Evolutionary conservation across 2,797 vertebrate species (phyloP), one percentile per base, ranked within the genome.

Genomic region (Cirrhinus mrigala): DNA sequence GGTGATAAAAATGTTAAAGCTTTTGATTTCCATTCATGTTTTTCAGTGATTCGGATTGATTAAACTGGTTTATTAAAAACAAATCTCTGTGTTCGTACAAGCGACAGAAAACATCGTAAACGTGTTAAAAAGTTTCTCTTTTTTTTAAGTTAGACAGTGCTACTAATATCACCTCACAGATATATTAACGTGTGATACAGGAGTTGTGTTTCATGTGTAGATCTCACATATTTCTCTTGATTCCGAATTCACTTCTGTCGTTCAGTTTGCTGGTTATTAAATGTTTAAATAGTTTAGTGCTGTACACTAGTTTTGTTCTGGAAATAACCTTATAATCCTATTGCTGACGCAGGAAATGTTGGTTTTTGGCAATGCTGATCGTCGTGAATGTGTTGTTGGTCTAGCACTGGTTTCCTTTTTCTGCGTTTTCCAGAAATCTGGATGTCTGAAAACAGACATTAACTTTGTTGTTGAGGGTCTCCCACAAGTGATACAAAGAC

Each of bases 341-440:
- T 68, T 69, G 62, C 79, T 37, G 79, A 54, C 27, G 20, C 46
- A 81, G 79, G 64, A 40, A 52, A 69, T 69, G 64, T 24, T 52
- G 27, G 8, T 15, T 81, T 81, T 54, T 50, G 44, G 79, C 62
- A 80, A 6, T 52, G 62, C 44, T 81, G 46, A 69, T 69, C 48
- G 6, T 54, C 66, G 33, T 37, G 62, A 54, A 81, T 69, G 64
- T 68, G 29, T 37, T 80, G 46, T 68, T 80, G 62, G 4, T 80
- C 62, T 46, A 79, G 40, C 6, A 33, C 44, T 50, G 60, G 44
- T 50, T 79, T 79, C 44, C 44, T 62, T 50, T 33, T 29, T 62
- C 37, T 14, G 3, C 11, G 27, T 66, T 66, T 66, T 79, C 44
- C 60, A 66, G 6, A 79, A 64, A 29, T 48, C 24, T 48, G 56